Percentiles rank a stretch among this genome's conserved stretches.
Conservation (phyloP, 2,113 vertebrate genomes). For the Anolis sagrei region DNA sequence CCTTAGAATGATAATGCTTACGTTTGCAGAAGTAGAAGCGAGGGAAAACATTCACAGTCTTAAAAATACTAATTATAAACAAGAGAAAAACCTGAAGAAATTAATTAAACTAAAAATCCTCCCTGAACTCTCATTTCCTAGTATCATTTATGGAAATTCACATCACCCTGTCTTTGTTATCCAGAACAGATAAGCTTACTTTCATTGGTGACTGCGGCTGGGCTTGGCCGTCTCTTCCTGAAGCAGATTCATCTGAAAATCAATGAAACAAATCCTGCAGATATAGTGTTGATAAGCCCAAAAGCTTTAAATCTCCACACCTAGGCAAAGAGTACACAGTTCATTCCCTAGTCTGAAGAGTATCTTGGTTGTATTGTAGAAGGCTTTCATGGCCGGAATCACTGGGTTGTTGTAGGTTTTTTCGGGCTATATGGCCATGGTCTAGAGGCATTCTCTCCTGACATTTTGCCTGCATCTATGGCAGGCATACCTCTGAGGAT, state of each 20-base stretch:
- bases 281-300: background rate
- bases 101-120: background rate
- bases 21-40: background rate
- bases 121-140: too few relatives aligned
- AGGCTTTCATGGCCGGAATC: too few relatives aligned
- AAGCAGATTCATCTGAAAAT: background rate
- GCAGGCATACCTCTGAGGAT: too few relatives aligned
- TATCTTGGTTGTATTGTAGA: too few relatives aligned
- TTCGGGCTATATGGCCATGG: too few relatives aligned
- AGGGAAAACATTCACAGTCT: background rate
- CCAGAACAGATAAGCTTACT: slow-evolving; percentile 53
- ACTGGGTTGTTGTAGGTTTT: too few relatives aligned
- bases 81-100: background rate
- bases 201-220: slow-evolving; percentile 53
- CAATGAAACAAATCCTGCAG: slow-evolving; percentile 30
- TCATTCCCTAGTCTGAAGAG: too few relatives aligned
- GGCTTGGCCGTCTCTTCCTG: slow-evolving; percentile 53
- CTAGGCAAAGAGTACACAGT: too few relatives aligned
- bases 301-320: background rate
- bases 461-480: too few relatives aligned
- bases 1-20: background rate
- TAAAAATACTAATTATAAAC: background rate
- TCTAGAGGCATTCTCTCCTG: too few relatives aligned
- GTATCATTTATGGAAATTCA: background rate
- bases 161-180: slow-evolving; percentile 2